Evolutionary conservation across 2,888 invertebrate genomes (phyloP), one percentile per base, ranked within the genome.

Genomic region (Eumerus sabulonum): DNA sequence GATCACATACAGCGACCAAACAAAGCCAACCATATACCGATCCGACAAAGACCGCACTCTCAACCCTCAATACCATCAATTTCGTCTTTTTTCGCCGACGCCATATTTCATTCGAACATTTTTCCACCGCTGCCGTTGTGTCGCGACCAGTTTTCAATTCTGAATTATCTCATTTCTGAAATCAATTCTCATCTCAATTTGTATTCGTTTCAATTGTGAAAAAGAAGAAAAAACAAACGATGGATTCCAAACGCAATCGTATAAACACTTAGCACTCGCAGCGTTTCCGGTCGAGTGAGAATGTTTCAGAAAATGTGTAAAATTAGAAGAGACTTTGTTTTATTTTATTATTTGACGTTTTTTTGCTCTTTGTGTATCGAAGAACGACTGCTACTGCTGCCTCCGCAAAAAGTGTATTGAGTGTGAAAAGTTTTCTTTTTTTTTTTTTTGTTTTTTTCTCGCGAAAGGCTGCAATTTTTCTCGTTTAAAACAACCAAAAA

Each of bases 71-170:
- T 63, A 44, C 66, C 57, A 47, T 53, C 47, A 57, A 53, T 38
- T 53, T 47, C 51, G 19, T 57, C 67, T 77, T 70, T 86, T 87
- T 87, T 87, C 83, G 87, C 86, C 87, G 88, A 88, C 88, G 88
- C 88, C 88, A 88, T 88, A 62, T 77, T 27, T 77, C 67, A 50
- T 77, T 73, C 63, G 72, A 77, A 57, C 44, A 72, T 42, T 77
- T 77, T 77, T 68, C 63, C 53, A 38, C n/a, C 27, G 36, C 59
- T 51, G 57, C 67, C 62, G 67, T 63, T 60, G 72, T 63, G 72
- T 40, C 67, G 63, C 62, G 53, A 27, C 27, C 27, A 27, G 3
- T 27, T 72, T 72, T 72, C 35, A 40, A 53, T 16, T 27, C n/a
- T n/a, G n/a, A n/a, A n/a, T n/a, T 47, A 62, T 57, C n/a, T 66